These are phyloP conservation scores for Cheilosia vernalis DNA, from an alignment of 2,888 invertebrate genomes.

Conservation along the genomic window DNA sequence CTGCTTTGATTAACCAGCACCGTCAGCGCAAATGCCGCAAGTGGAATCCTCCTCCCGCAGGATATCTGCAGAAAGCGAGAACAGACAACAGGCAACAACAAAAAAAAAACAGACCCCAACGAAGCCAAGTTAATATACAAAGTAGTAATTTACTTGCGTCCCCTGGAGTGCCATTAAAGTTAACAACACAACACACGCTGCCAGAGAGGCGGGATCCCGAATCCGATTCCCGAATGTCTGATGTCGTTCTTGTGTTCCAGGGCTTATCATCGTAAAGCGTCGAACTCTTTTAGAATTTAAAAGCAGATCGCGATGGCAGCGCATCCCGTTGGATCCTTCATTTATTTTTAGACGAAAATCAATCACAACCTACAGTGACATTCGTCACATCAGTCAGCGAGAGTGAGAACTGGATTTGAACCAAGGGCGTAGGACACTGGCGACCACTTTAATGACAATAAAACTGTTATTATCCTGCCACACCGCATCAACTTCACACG, in stretches of 20 bases:
- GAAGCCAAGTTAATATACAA: conserved; percentile 74
- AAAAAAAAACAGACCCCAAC: conserved; percentile 19
- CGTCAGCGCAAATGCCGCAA: conserved; percentile 65
- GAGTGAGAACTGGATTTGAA: conserved; percentile 35
- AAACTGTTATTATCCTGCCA: conserved; percentile 74
- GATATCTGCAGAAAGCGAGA: conserved; percentile 36
- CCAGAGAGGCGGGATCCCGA: background rate
- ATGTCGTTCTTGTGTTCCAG: conserved; percentile 5
- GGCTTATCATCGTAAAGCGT: conserved; percentile 60
- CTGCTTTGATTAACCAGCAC: conserved; percentile 73
- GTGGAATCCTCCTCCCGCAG: conserved; percentile 51
- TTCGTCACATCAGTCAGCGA: conserved; percentile 33
- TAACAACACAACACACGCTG: conserved; percentile 69
- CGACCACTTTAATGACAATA: conserved; percentile 71
- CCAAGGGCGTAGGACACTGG: conserved; percentile 2
- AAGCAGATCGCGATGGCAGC: conserved; percentile 16
- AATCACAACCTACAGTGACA: conserved; percentile 44
- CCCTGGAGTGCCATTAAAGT: conserved; percentile 76
- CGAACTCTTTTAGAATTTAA: conserved; percentile 66
- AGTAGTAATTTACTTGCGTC: conserved; percentile 76
- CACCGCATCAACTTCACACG: conserved; percentile 71
- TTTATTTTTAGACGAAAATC: conserved; percentile 43
- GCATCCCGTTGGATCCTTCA: conserved; percentile 11
- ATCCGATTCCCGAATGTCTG: conserved; percentile 6
- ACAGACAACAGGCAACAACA: background rate